Evolutionary conservation across 2,888 invertebrate species (phyloP).

Genomic region (Xestia ashworthii): DNA sequence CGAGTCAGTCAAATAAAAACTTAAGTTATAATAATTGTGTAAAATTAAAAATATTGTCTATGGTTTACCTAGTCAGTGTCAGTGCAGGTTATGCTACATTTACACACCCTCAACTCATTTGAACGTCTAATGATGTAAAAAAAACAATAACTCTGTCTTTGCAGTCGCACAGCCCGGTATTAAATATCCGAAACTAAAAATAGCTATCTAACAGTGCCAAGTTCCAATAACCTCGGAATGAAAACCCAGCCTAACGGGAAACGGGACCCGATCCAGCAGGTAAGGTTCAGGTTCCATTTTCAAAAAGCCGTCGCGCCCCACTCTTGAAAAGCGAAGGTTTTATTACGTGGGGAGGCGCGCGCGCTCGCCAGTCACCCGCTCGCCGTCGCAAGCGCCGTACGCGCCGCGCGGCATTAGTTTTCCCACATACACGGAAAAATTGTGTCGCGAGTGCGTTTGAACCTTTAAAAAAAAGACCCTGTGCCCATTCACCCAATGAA

Average conservation of each 20-base stretch:
- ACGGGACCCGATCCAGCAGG: conserved; percentile 60
- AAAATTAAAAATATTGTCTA: not conserved
- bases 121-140: not conserved
- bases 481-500: conserved; percentile 75
- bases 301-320: conserved; percentile 78
- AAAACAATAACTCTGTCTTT: not conserved
- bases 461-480: conserved; percentile 63
- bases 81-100: not conserved
- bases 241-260: conserved; percentile 64
- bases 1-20: too few species aligned
- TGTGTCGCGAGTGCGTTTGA: conserved; percentile 84
- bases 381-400: conserved; percentile 82
- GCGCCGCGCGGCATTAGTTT: conserved; percentile 88
- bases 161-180: not conserved
- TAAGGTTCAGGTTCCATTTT: conserved; percentile 69
- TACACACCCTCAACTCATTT: not conserved
- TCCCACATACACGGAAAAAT: conserved; percentile 84
- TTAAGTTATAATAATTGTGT: not conserved
- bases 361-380: conserved; percentile 82
- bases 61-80: not conserved
- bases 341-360: conserved; percentile 81
- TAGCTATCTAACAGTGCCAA: conserved; percentile 27
- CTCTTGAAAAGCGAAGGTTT: conserved; percentile 87
- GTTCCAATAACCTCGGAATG: conserved; percentile 44
- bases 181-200: conserved; percentile 17